These are phyloP conservation scores for Anoplolepis gracilipes DNA, from an alignment of 1,140 invertebrate species.

Conservation along the genomic window DNA sequence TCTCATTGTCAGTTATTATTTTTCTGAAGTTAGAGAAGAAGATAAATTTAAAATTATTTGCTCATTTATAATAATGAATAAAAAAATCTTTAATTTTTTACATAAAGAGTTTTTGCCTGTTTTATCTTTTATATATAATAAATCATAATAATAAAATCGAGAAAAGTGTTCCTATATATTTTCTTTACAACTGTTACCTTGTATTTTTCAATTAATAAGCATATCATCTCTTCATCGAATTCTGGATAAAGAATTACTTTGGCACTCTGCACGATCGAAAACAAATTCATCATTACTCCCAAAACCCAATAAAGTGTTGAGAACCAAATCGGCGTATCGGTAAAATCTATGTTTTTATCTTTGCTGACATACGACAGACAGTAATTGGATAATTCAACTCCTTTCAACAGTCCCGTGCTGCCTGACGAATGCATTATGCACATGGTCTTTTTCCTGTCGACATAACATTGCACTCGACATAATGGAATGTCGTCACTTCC, in stretches of 20 bases:
- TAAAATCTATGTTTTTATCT: not conserved
- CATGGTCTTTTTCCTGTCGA: slow-evolving; percentile 61
- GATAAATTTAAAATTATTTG: not conserved
- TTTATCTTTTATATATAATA: too few species aligned
- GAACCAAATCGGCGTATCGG: slow-evolving; percentile 63
- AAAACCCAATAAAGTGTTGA: slow-evolving; percentile 78
- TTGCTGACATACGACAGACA: not conserved
- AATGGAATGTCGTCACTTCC: slow-evolving; percentile 53
- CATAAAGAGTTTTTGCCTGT: too few species aligned
- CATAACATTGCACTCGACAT: slow-evolving; percentile 36
- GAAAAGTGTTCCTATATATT: too few species aligned
- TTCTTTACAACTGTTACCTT: slow-evolving; percentile 66
- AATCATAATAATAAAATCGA: too few species aligned
- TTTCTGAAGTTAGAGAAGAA: too few species aligned
- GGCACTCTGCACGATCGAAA: slow-evolving; percentile 75
- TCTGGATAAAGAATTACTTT: slow-evolving; percentile 84
- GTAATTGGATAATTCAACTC: slow-evolving; percentile 89
- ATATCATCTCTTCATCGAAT: slow-evolving; percentile 86
- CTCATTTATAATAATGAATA: not conserved
- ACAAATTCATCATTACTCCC: slow-evolving; percentile 47
- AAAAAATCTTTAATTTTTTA: too few species aligned
- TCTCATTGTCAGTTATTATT: too few species aligned
- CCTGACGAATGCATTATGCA: slow-evolving; percentile 88
- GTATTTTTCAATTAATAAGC: slow-evolving; percentile 85
- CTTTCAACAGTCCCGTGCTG: slow-evolving; percentile 92